Evolutionary conservation across 2,797 vertebrate species (phyloP).

Genomic region (Coregonus suidteri): DNA sequence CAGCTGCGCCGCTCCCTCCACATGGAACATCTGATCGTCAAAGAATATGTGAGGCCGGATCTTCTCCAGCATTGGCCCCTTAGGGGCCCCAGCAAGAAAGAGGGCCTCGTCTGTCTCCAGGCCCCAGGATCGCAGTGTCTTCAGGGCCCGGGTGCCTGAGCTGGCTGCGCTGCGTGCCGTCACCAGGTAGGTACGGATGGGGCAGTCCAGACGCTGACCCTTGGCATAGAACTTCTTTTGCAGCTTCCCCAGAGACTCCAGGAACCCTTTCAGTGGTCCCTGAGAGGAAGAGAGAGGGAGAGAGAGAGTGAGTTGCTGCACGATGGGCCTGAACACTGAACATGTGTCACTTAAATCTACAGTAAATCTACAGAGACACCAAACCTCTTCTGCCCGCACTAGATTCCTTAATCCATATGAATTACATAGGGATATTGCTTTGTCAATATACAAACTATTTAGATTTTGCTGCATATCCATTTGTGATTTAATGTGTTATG

Average conservation of each 20-base stretch:
- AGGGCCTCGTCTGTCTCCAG: conserved; percentile 93
- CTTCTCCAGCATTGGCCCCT: conserved; percentile 91
- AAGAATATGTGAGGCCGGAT: conserved; percentile 95
- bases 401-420: background rate
- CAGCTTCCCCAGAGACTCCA: conserved; percentile 83
- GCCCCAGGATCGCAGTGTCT: conserved; percentile 92
- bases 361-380: background rate
- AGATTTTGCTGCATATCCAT: background rate
- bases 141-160: conserved; percentile 88
- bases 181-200: conserved; percentile 94
- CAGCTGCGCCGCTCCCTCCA: conserved; percentile 88
- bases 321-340: too few species aligned
- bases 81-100: conserved; percentile 93
- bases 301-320: background rate
- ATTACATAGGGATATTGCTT: background rate
- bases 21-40: conserved; percentile 94
- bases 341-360: background rate
- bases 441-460: background rate
- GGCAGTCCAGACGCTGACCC: conserved; percentile 81
- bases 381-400: background rate
- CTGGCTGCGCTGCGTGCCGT: conserved; percentile 92
- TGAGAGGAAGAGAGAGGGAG: conserved; percentile 34
- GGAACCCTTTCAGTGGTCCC: conserved; percentile 85
- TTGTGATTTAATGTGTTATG: background rate
- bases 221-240: conserved; percentile 88